A percentile compares a stretch with the other conserved stretches of the same genome.
phyloP scores from a whole-genome alignment of 2,113 vertebrate genomes.

The Oophaga pumilio region DNA sequence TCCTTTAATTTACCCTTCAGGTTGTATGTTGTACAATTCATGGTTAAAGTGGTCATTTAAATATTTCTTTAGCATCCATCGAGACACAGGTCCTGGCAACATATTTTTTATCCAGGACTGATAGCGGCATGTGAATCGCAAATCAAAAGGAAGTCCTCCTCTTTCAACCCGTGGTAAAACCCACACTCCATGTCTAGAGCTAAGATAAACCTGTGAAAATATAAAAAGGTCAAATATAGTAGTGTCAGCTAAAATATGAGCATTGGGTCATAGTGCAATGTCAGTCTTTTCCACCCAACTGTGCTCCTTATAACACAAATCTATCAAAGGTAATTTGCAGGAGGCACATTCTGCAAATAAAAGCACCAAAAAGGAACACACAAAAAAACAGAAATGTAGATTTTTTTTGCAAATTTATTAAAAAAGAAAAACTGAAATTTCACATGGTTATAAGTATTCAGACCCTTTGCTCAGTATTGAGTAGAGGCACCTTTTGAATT shows the following conservation, averaged over 20 bases:
- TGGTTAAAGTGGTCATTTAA: conserved; percentile 74
- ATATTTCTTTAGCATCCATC: conserved; percentile 66
- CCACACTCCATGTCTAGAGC: conserved; percentile 77
- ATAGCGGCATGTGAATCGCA: conserved; percentile 65
- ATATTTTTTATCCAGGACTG: conserved; percentile 51
- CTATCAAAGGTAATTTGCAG: no score
- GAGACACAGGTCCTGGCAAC: conserved; percentile 59
- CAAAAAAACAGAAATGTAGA: no score
- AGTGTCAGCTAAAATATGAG: not conserved
- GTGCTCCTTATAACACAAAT: no score
- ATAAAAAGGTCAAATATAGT: not conserved
- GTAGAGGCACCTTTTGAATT: no score
- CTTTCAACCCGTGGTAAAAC: conserved; percentile 68
- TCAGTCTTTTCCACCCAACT: not conserved
- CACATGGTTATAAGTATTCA: no score
- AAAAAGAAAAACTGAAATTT: no score
- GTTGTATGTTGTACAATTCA: conserved; percentile 73
- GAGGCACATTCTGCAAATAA: no score
- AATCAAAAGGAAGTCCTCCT: conserved; percentile 73
- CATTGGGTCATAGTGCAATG: no score
- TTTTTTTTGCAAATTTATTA: no score
- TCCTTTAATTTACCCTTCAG: conserved; percentile 72
- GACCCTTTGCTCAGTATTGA: no score
- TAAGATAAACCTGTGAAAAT: conserved; percentile 75
- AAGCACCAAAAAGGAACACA: no score